These are phyloP conservation scores for Leucozona laternaria DNA, from an alignment of 2,888 invertebrate species.

Conservation along the genomic window DNA sequence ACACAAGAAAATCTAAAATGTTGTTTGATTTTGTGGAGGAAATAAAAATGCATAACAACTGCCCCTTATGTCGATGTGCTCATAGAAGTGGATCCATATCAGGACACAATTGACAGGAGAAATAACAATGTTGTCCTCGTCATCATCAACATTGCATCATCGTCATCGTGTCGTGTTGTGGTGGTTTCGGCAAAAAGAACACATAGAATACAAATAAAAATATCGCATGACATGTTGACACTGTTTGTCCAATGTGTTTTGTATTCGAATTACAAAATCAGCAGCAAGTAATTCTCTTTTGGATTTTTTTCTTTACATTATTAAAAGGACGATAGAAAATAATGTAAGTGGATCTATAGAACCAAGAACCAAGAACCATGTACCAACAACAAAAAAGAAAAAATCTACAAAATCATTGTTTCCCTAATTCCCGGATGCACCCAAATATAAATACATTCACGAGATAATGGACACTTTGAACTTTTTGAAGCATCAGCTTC, in stretches of 20 bases:
- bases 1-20: slow-evolving; percentile 18
- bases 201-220: slow-evolving; percentile 8
- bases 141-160: slow-evolving; percentile 34
- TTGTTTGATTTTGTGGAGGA: slow-evolving; percentile 59
- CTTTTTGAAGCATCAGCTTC: slow-evolving; percentile 66
- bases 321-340: slow-evolving; percentile 27
- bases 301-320: slow-evolving; percentile 6
- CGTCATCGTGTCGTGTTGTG: no score
- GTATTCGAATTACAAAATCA: slow-evolving; percentile 53
- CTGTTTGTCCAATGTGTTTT: slow-evolving; percentile 54
- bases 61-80: slow-evolving; percentile 9
- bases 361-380: neutral
- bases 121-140: slow-evolving; percentile 58
- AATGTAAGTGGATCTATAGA: slow-evolving; percentile 26
- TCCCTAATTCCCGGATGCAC: slow-evolving; percentile 59
- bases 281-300: slow-evolving; percentile 36
- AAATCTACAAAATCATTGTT: slow-evolving; percentile 37
- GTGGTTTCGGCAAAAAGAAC: slow-evolving; percentile 29
- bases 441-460: slow-evolving; percentile 22
- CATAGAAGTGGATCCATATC: slow-evolving; percentile 43
- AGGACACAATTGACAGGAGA: slow-evolving; percentile 63
- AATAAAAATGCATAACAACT: slow-evolving; percentile 5
- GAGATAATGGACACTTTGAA: slow-evolving; percentile 67
- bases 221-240: slow-evolving; percentile 72
- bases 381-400: neutral